These are phyloP conservation scores for Trissoscelio sp. DNA, from an alignment of 2,888 invertebrate genomes.

Conservation along the genomic window DNA sequence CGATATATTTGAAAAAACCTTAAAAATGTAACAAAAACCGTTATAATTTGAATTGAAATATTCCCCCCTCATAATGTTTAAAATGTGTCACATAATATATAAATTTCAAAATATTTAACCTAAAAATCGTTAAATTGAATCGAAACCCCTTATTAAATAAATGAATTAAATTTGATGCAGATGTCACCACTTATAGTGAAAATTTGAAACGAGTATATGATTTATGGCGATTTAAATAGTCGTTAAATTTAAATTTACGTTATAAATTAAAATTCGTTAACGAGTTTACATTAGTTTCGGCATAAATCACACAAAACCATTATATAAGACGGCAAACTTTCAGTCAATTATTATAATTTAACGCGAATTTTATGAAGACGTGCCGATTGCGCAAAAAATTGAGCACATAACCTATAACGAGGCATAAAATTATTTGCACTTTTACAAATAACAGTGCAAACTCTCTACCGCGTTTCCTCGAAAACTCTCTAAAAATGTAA, in stretches of 20 bases:
- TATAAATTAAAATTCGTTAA: constrained; percentile 6
- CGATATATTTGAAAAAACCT: too few relatives aligned
- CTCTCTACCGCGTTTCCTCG: constrained; percentile 9
- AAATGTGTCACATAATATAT: too few relatives aligned
- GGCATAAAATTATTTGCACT: constrained; percentile 6
- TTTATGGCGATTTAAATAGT: constrained; percentile 4
- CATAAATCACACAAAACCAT: constrained; percentile 6
- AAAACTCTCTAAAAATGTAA: constrained; percentile 13
- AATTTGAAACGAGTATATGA: too few relatives aligned
- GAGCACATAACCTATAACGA: constrained; percentile 4
- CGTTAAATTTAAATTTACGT: constrained; percentile 19
- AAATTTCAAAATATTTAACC: too few relatives aligned
- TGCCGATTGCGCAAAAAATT: constrained; percentile 5
- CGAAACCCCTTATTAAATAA: too few relatives aligned
- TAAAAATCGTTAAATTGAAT: too few relatives aligned
- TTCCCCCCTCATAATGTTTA: too few relatives aligned
- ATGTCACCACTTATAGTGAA: too few relatives aligned
- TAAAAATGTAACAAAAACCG: too few relatives aligned
- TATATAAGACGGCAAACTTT: constrained; percentile 25
- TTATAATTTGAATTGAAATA: too few relatives aligned
- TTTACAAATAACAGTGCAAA: background rate
- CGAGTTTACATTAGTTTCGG: background rate
- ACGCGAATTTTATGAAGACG: constrained; percentile 8
- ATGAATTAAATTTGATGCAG: too few relatives aligned
- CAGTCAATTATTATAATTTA: constrained; percentile 32